phyloP scores from a whole-genome alignment of 2,888 invertebrate genomes.

The Limnephilus auricula region DNA sequence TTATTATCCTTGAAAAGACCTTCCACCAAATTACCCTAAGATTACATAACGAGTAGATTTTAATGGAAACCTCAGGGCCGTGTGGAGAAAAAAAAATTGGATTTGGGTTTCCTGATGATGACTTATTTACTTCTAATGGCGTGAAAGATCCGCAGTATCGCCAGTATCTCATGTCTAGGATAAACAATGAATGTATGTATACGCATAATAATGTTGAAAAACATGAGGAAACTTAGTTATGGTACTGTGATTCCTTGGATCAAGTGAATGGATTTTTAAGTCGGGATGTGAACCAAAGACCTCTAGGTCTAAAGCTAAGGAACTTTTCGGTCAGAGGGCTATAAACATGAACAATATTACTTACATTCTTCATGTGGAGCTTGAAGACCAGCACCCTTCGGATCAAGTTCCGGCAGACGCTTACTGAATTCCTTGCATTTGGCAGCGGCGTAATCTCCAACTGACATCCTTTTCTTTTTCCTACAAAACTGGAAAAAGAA shows the following conservation, averaged over 20 bases:
- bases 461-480: slow-evolving; percentile 76
- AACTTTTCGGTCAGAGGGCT: background rate
- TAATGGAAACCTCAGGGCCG: too few relatives aligned
- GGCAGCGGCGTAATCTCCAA: slow-evolving; percentile 79
- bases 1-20: too few relatives aligned
- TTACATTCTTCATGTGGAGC: slow-evolving; percentile 84
- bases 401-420: slow-evolving; percentile 80
- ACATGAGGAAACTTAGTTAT: background rate
- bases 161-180: too few relatives aligned
- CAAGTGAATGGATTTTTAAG: background rate
- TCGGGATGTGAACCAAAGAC: background rate
- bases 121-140: too few relatives aligned
- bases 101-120: too few relatives aligned
- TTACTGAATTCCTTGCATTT: slow-evolving; percentile 82
- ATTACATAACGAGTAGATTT: too few relatives aligned
- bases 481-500: slow-evolving; percentile 72
- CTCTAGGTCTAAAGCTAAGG: background rate
- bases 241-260: background rate
- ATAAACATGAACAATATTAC: slow-evolving; percentile 5
- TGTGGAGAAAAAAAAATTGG: too few relatives aligned
- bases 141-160: too few relatives aligned
- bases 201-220: too few relatives aligned
- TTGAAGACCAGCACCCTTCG: slow-evolving; percentile 83
- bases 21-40: too few relatives aligned
- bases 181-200: too few relatives aligned